Conservation (phyloP, 1,140 invertebrate genomes). For the Drosophila rhopaloa region DNA sequence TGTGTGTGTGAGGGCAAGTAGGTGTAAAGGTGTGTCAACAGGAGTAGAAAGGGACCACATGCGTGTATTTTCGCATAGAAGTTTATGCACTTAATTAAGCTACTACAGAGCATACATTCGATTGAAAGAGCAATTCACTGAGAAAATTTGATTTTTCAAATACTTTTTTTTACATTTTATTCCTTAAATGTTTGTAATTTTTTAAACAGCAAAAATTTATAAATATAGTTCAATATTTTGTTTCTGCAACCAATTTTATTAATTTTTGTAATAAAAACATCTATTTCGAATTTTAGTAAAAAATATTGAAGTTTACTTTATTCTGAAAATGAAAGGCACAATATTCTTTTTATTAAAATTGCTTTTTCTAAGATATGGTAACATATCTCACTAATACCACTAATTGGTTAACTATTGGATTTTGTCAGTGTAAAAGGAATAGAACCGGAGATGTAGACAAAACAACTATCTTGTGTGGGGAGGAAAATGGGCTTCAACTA, state of each 20-base stretch:
- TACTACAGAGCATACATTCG: conserved; percentile 17
- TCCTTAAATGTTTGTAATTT: not conserved
- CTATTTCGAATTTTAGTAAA: no score
- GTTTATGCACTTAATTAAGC: conserved; percentile 72
- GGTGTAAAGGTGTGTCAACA: conserved; percentile 18
- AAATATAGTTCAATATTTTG: no score
- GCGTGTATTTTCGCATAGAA: conserved; percentile 66
- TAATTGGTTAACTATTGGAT: no score
- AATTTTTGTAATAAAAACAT: no score
- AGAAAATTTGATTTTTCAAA: not conserved
- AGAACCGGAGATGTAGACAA: conserved; percentile 14
- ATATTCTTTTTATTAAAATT: no score
- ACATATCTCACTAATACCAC: no score
- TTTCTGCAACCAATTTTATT: no score
- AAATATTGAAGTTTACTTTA: no score
- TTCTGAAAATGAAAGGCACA: no score
- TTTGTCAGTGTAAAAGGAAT: conserved; percentile 8
- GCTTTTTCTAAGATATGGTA: no score
- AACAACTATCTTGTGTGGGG: conserved; percentile 38
- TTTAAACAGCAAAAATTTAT: no score
- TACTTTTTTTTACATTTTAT: no score
- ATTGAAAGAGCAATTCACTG: conserved; percentile 20
- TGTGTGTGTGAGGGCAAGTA: conserved; percentile 12
- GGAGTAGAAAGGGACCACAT: conserved; percentile 17
- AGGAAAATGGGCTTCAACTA: not conserved